Base-by-base conservation (phyloP, 2,797 vertebrate genomes). In the Xenentodon cancila region DNA sequence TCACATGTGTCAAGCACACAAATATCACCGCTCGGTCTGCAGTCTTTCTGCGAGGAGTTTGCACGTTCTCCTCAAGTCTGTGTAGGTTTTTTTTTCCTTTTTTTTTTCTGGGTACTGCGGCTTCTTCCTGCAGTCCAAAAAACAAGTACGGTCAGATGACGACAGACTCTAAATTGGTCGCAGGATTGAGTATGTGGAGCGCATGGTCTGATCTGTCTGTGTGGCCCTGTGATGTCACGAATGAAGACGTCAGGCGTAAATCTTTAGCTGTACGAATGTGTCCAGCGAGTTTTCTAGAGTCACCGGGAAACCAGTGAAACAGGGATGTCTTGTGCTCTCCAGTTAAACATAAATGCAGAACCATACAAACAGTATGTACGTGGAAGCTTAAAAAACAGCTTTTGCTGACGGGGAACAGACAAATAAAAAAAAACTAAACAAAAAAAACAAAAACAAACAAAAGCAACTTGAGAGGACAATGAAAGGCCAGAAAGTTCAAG, bases 401-500 rank as follows among this genome's bases (percentile, higher is more conserved):
- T 67, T 88, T 72, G 57, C 54, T 87, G 91, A 88, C 91, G 92
- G 83, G 64, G 77, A 75, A 79, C 75, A 87, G 89, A 92, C 83
- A 90, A 92, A 92, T 88, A 84, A 84, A 88, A 89, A 58, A 45
- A 67, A 17, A 46, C 17, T 71, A 77, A 83, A 77, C 76, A 85
- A 80, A 60, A 90, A 84, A 63, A 59, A n/a, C 40, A 18, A 66
- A 7, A 50, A 25, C 25, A 25, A n/a, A 25, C 25, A 22, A 71
- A 81, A 80, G 77, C 80, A 83, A 79, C 77, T 83, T 77, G 79
- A 78, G 77, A 79, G 82, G 90, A 89, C 90, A 85, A 80, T 86
- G 88, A 71, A 82, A 89, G 88, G 88, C 78, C 81, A 84, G 81
- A 73, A 92, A 91, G 89, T 92, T 93, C 89, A 92, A 93, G 86